Evolutionary conservation across 2,888 invertebrate species (phyloP).

Genomic region (Yponomeuta cagnagella): DNA sequence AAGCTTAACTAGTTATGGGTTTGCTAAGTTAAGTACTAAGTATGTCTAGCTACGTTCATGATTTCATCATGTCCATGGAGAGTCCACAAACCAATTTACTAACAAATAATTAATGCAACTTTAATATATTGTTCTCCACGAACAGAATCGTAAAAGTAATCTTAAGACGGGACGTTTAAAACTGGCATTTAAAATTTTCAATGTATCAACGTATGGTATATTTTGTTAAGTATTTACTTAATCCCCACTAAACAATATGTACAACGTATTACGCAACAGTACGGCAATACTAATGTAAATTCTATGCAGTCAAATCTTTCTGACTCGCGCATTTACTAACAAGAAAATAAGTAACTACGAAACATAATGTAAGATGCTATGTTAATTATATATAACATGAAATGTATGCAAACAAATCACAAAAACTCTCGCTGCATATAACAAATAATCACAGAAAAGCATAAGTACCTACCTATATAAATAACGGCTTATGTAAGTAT

Average conservation of each 20-base stretch:
- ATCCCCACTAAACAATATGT: slow-evolving; percentile 20
- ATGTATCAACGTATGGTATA: slow-evolving; percentile 19
- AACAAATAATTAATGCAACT: background rate
- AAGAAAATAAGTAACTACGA: background rate
- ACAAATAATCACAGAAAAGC: too few relatives aligned
- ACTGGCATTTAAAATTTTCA: slow-evolving; percentile 19
- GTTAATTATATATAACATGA: background rate
- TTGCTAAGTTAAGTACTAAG: slow-evolving; percentile 31
- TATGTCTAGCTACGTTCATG: slow-evolving; percentile 22
- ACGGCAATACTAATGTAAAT: slow-evolving; percentile 31
- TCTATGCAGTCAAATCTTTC: slow-evolving; percentile 73
- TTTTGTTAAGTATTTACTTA: slow-evolving; percentile 16
- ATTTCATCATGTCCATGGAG: slow-evolving; percentile 28
- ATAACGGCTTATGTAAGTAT: too few relatives aligned
- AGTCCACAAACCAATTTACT: background rate
- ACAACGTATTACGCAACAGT: slow-evolving; percentile 27
- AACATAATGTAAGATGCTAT: background rate
- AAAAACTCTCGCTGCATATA: background rate
- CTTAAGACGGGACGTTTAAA: slow-evolving; percentile 16
- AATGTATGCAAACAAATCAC: background rate
- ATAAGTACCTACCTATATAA: too few relatives aligned
- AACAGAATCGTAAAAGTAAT: slow-evolving; percentile 32
- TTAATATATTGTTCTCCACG: slow-evolving; percentile 21
- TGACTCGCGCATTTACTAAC: slow-evolving; percentile 7
- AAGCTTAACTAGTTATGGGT: slow-evolving; percentile 40